phyloP scores from a whole-genome alignment of 2,797 vertebrate genomes.

The Pteropus rufus region DNA sequence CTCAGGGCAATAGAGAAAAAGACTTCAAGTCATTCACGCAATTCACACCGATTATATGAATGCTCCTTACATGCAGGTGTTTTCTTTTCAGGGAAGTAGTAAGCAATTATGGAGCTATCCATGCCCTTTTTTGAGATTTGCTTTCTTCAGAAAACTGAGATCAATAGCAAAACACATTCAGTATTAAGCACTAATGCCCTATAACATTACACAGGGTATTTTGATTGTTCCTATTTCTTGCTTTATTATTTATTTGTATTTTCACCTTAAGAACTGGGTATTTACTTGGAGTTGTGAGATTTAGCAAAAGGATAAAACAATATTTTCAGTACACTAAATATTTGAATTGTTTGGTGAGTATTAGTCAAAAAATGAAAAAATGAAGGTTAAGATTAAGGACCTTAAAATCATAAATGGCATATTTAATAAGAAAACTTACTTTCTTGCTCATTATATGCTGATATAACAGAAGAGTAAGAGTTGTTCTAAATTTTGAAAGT shows the following conservation, averaged over 20 bases:
- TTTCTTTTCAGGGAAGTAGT: background rate
- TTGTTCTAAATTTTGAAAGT: background rate
- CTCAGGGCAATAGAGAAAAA: background rate
- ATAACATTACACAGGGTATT: background rate
- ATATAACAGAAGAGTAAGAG: background rate
- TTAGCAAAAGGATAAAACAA: background rate
- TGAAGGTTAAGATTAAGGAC: background rate
- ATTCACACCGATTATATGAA: background rate
- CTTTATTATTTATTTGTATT: background rate
- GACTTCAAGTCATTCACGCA: background rate
- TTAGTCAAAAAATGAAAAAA: background rate
- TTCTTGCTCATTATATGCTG: background rate
- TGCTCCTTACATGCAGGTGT: background rate
- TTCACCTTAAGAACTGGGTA: background rate
- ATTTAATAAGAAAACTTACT: background rate
- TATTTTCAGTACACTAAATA: background rate
- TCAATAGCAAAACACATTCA: background rate
- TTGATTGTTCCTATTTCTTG: background rate
- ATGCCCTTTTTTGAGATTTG: background rate
- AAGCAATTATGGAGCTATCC: background rate
- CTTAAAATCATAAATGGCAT: background rate
- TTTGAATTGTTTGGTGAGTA: background rate
- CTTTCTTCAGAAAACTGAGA: background rate
- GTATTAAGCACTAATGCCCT: background rate
- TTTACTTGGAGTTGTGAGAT: background rate